phyloP scores from a whole-genome alignment of 2,797 vertebrate species.

The Sphenodon punctatus region DNA sequence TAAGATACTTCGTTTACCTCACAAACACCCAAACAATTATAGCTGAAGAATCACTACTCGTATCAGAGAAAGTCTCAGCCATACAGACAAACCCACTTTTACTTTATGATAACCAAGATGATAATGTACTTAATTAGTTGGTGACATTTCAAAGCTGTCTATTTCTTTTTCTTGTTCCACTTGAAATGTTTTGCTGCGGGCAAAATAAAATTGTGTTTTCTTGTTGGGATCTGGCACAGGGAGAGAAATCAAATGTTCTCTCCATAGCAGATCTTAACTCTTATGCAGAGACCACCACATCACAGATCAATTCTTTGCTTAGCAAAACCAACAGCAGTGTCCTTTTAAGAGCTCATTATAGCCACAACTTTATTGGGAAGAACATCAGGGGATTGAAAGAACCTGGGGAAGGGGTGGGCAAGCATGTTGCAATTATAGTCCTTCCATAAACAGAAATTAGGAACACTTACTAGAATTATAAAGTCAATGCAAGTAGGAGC shows the following conservation, averaged over 20 bases:
- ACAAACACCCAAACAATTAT: neutral
- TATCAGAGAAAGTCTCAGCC: neutral
- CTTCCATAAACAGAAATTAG: conserved; percentile 10
- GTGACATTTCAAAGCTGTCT: conserved; percentile 55
- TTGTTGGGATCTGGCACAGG: conserved; percentile 21
- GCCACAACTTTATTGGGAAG: neutral
- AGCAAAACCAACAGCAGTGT: neutral
- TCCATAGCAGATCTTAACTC: conserved; percentile 16
- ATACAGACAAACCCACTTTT: neutral
- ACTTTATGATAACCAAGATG: neutral
- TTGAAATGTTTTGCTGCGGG: conserved; percentile 44
- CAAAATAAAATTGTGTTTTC: conserved; percentile 44
- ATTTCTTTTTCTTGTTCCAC: conserved; percentile 20
- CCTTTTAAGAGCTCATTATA: neutral
- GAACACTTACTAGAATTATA: neutral
- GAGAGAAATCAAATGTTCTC: conserved; percentile 26
- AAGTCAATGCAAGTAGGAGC: neutral
- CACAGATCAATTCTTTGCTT: neutral
- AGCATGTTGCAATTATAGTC: neutral
- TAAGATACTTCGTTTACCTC: neutral
- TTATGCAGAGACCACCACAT: neutral
- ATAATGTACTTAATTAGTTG: conserved; percentile 28
- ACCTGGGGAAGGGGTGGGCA: neutral
- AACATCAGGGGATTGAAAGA: neutral
- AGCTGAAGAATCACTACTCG: neutral